A percentile compares a stretch with the other conserved stretches of the same genome.
phyloP scores from a whole-genome alignment of 1,140 invertebrate species.

The Lordiphosa collinella region DNA sequence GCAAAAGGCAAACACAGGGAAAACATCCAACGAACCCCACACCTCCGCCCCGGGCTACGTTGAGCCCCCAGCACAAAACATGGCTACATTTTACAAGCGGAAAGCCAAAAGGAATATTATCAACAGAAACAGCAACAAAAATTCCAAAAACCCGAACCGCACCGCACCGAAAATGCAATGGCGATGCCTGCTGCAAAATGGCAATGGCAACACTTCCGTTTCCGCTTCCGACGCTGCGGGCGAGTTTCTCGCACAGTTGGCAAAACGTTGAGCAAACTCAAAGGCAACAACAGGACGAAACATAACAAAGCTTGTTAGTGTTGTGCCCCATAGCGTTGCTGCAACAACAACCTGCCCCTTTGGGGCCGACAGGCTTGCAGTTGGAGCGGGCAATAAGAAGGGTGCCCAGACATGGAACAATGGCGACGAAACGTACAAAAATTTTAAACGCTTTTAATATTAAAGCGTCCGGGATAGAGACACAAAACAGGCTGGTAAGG shows the following conservation, averaged over 20 bases:
- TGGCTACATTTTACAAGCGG: constrained; percentile 58
- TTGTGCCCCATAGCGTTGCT: constrained; percentile 46
- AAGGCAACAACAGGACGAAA: constrained; percentile 38
- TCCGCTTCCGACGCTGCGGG: constrained; percentile 70
- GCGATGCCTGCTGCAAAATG: constrained; percentile 64
- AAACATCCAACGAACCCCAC: neutral
- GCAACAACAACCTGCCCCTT: constrained; percentile 7
- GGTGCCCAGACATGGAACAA: constrained; percentile 44
- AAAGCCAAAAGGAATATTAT: constrained; percentile 72
- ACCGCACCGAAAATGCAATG: constrained; percentile 50
- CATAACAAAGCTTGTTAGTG: constrained; percentile 75
- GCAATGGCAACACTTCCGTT: constrained; percentile 76
- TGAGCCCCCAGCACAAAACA: constrained; percentile 20
- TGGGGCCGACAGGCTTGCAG: constrained; percentile 6
- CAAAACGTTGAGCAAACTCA: constrained; percentile 58
- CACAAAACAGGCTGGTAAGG: constrained; percentile 23
- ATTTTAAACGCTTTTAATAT: constrained; percentile 75
- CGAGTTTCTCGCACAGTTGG: constrained; percentile 67
- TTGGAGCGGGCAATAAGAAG: neutral
- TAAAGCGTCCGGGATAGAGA: constrained; percentile 58
- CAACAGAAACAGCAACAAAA: constrained; percentile 40
- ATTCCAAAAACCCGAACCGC: constrained; percentile 34
- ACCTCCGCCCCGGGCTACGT: neutral
- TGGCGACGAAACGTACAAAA: constrained; percentile 61
- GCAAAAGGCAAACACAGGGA: constrained; percentile 28